phyloP scores from a whole-genome alignment of 2,888 invertebrate species.

The Lycaena phlaeas region DNA sequence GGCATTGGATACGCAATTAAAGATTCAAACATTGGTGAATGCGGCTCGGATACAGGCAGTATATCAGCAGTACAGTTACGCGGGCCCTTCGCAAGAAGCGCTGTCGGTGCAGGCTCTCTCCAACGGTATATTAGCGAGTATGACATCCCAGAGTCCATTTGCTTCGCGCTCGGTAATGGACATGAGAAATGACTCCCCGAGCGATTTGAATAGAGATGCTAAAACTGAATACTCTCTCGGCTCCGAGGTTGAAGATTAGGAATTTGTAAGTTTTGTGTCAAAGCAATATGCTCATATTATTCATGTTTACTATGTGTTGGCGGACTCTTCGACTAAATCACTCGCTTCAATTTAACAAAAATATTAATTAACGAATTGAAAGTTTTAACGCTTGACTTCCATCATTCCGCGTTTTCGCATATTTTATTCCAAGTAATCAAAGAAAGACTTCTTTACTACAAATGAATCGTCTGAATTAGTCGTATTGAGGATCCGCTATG shows the following conservation, averaged over 20 bases:
- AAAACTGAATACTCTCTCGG: constrained; percentile 53
- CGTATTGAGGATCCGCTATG: background rate
- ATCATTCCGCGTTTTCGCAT: background rate
- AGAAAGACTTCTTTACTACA: no score
- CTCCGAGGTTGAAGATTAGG: constrained; percentile 52
- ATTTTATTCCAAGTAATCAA: background rate
- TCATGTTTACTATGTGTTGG: background rate
- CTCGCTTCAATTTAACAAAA: background rate
- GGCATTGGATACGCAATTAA: constrained; percentile 60
- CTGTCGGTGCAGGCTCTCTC: constrained; percentile 60
- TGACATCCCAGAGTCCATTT: constrained; percentile 49
- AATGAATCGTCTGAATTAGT: background rate
- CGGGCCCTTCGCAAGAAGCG: constrained; percentile 61
- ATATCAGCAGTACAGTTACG: constrained; percentile 64
- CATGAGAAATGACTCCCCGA: constrained; percentile 49
- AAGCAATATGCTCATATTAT: background rate
- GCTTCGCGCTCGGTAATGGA: constrained; percentile 39
- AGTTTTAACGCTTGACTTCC: background rate
- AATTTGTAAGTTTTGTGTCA: background rate
- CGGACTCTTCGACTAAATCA: background rate
- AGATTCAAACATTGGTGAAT: constrained; percentile 61
- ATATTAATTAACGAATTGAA: background rate
- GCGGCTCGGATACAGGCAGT: constrained; percentile 63
- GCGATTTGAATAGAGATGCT: constrained; percentile 48
- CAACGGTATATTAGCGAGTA: constrained; percentile 59